Base-by-base conservation (phyloP, 2,797 vertebrate genomes). In the Darevskia mixta region DNA sequence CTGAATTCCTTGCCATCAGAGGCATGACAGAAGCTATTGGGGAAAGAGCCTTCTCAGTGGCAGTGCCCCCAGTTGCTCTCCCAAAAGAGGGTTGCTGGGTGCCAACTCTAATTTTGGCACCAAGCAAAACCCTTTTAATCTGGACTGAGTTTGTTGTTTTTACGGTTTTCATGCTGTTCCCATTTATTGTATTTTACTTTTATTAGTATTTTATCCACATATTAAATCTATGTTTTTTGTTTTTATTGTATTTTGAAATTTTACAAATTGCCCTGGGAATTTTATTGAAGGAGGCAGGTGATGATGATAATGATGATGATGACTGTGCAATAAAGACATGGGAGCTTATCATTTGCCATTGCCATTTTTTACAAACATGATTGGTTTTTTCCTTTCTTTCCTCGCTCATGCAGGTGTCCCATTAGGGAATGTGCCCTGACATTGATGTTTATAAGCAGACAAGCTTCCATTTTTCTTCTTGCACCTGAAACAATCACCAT, bases 401-500 rank as follows among this genome's bases (percentile, higher is more conserved):
- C 25, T 73, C 64, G 69, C 13, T 29, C 87, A 69, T 3, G 1
- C 95, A 96, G 95, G 93, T 95, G 95, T 93, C 90, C 85, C 4
- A 69, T 0, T 67, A 2, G 89, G 84, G 87, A 43, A 84, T 69
- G 85, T 58, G 92, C 32, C 71, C 90, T 94, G 94, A 92, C 93
- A 90, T 85, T 93, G 94, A 95, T 92, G 94, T 85, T 64, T 91
- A 58, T 95, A 90, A 92, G 92, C 45, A 94, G 77, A 66, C 29
- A 58, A 92, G 13, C 80, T 67, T 79, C 92, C 94, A 80, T 83
- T 88, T 79, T 90, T 87, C 32, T 86, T 79, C 88, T 84, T 8
- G 0, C 55, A 0, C 58, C 4, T 0, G 49, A 88, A 95, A 95
- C 94, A 95, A 96, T 95, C 11, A 0, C 17, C 0, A 0, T 69